phyloP scores from a whole-genome alignment of 2,797 vertebrate species.

The Jordanella pulchra region DNA sequence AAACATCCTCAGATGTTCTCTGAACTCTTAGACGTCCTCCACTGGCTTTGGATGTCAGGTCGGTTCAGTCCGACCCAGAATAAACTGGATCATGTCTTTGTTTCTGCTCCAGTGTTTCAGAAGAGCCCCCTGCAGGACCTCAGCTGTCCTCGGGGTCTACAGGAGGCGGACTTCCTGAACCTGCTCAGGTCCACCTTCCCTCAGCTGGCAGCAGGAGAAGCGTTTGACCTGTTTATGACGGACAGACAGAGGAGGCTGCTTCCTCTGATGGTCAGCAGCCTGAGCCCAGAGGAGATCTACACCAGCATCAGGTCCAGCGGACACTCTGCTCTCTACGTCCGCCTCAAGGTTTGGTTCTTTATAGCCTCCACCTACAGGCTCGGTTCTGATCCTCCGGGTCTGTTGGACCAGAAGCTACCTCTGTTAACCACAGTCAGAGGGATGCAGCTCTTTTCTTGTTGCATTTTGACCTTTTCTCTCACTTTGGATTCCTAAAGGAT shows the following conservation, averaged over 20 bases:
- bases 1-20: too few species aligned
- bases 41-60: too few species aligned
- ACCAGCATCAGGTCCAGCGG: conserved; percentile 2
- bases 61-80: too few species aligned
- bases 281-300: conserved; percentile 35
- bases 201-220: conserved; percentile 10
- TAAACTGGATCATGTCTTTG: too few species aligned
- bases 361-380: too few species aligned
- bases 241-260: conserved; percentile 10
- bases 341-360: conserved; percentile 26
- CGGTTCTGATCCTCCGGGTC: too few species aligned
- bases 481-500: too few species aligned
- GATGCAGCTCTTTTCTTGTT: too few species aligned
- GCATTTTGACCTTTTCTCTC: too few species aligned
- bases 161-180: conserved; percentile 38
- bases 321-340: conserved; percentile 39
- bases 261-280: conserved; percentile 4
- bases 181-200: conserved; percentile 48
- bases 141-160: conserved; percentile 29
- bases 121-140: conserved; percentile 25
- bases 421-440: too few species aligned
- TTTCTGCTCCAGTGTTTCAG: conserved; percentile 24
- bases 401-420: too few species aligned
- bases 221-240: conserved; percentile 20
- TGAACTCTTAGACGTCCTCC: too few species aligned